A percentile compares a stretch with the other conserved stretches of the same genome.
Conservation (phyloP, 2,888 invertebrate species). For the Margaritifera margaritifera region DNA sequence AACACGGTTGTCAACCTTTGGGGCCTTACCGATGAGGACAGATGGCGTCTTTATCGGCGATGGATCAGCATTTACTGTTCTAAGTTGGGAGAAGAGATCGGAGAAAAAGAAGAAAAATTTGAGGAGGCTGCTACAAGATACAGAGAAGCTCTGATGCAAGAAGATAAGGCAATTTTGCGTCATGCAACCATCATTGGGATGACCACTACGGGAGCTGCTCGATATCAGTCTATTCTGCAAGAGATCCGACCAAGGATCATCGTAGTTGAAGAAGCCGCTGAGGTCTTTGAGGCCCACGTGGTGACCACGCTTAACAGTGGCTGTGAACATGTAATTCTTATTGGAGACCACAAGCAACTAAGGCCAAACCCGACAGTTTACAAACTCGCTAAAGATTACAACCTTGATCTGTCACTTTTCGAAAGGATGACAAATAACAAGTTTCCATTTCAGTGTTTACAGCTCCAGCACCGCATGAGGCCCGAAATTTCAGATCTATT, state of each 20-base stretch:
- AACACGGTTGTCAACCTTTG: slow-evolving; percentile 47
- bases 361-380: slow-evolving; percentile 83
- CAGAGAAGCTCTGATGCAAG: slow-evolving; percentile 48
- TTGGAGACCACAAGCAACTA: slow-evolving; percentile 88
- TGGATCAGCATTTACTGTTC: slow-evolving; percentile 60
- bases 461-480: slow-evolving; percentile 77
- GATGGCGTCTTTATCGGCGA: slow-evolving; percentile 73
- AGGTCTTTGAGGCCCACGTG: slow-evolving; percentile 88
- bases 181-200: slow-evolving; percentile 65
- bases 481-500: slow-evolving; percentile 67
- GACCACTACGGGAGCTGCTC: slow-evolving; percentile 70
- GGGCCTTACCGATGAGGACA: slow-evolving; percentile 54
- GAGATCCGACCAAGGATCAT: slow-evolving; percentile 71
- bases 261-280: slow-evolving; percentile 89
- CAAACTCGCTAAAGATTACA: slow-evolving; percentile 79
- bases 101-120: slow-evolving; percentile 46
- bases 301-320: slow-evolving; percentile 82
- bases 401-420: slow-evolving; percentile 85
- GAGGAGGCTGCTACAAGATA: slow-evolving; percentile 40
- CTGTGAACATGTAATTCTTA: slow-evolving; percentile 87
- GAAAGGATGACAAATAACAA: slow-evolving; percentile 84
- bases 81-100: slow-evolving; percentile 34
- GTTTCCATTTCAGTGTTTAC: slow-evolving; percentile 77
- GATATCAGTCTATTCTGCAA: slow-evolving; percentile 59
- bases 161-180: slow-evolving; percentile 61